Conservation (phyloP, 2,113 vertebrate genomes). For the Cariama cristata region DNA sequence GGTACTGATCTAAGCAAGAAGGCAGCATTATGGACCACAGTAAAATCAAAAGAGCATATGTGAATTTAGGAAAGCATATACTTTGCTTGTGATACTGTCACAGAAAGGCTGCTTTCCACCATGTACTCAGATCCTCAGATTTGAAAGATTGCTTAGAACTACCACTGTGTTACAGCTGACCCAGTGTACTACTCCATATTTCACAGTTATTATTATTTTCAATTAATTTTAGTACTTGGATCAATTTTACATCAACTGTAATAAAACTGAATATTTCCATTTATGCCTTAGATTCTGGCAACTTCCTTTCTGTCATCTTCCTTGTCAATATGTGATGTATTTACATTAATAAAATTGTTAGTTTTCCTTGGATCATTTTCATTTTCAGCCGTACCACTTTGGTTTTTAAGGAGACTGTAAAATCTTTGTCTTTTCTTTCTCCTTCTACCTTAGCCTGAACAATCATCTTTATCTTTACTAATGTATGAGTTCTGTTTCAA, state of each 20-base stretch:
- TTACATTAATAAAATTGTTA: not conserved
- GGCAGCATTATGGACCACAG: fast-evolving
- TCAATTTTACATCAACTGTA: not conserved
- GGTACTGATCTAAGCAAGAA: not conserved
- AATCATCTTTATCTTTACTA: not conserved
- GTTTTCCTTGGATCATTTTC: not conserved
- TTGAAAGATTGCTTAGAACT: not conserved
- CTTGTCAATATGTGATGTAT: not conserved
- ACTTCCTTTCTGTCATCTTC: not conserved
- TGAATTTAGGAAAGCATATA: not conserved
- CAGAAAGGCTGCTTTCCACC: not conserved
- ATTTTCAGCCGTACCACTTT: not conserved
- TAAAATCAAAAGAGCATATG: fast-evolving
- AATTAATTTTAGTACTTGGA: not conserved
- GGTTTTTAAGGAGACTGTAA: not conserved
- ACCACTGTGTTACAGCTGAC: not conserved
- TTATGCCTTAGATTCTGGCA: not conserved
- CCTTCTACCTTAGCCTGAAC: not conserved
- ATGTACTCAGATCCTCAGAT: not conserved
- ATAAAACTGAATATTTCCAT: not conserved
- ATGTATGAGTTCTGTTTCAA: not conserved
- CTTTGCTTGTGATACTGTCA: not conserved
- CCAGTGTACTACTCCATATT: not conserved
- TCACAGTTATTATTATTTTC: not conserved
- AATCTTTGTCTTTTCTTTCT: not conserved